Conservation (phyloP, 1,140 invertebrate genomes). For the Callitettix versicolor region DNA sequence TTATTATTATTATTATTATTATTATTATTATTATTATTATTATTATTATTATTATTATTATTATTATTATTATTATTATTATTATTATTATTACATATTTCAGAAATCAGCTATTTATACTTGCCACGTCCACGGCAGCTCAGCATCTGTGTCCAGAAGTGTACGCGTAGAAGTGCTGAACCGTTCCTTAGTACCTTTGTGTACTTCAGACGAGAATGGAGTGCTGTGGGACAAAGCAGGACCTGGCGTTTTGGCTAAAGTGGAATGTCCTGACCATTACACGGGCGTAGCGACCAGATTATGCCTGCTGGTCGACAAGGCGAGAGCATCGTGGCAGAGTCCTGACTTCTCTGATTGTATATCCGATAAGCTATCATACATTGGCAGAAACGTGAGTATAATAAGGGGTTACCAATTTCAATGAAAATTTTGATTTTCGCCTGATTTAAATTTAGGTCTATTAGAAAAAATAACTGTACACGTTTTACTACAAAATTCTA, state of each 20-base stretch:
- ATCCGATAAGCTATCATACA: conserved; percentile 46
- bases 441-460: too few relatives aligned
- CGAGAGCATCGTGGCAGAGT: conserved; percentile 51
- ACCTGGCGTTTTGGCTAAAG: conserved; percentile 44
- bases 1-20: too few relatives aligned
- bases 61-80: too few relatives aligned
- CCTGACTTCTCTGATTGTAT: conserved; percentile 65
- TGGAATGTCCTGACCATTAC: conserved; percentile 45
- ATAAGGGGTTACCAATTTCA: too few relatives aligned
- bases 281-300: conserved; percentile 17
- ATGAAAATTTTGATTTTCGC: too few relatives aligned
- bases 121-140: conserved; percentile 43
- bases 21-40: too few relatives aligned
- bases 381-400: conserved; percentile 48
- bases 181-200: conserved; percentile 42
- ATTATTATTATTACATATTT: too few relatives aligned
- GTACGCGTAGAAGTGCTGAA: conserved; percentile 51
- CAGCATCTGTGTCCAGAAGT: conserved; percentile 42
- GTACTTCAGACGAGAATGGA: conserved; percentile 29
- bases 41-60: too few relatives aligned
- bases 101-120: conserved; percentile 52
- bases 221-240: conserved; percentile 49
- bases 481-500: too few relatives aligned
- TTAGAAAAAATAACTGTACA: too few relatives aligned
- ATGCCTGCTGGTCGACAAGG: conserved; percentile 26